Evolutionary conservation across 2,797 vertebrate species (phyloP), one percentile per base, ranked within the genome.

Genomic region (Sebastolobus alascanus): DNA sequence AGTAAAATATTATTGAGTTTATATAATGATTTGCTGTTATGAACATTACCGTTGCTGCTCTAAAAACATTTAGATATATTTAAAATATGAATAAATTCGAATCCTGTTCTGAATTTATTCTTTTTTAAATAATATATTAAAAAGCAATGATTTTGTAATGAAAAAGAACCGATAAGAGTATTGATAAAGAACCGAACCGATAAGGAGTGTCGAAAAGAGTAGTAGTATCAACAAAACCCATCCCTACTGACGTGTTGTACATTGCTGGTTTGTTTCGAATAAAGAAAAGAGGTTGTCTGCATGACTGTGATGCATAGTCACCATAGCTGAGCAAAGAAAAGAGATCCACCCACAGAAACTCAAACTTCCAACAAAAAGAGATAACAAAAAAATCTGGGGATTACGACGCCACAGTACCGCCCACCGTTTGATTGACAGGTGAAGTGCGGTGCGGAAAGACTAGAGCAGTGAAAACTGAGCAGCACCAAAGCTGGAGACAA

Each of bases 401-500:
- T 70, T 29, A 40, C 10, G 64, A 67, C 1, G 27, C 60, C 33
- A 6, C 10, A 10, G 31, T 8, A 0, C 18, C 25, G 20, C 38
- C 59, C 58, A 4, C 37, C 2, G 43, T 20, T 33, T 68, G 77
- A 86, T 4, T 66, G 79, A 64, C 38, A 60, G 70, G 33, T 31
- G 76, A 55, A 35, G 56, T 20, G 69, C 1, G 0, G 16, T 2
- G 43, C n/a, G 29, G 71, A 68, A 54, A 68, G 12, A 9, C 33
- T 25, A 38, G 29, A 20, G 22, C 55, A 27, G 14, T n/a, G 38
- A 74, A 35, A 33, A 40, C 3, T 0, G 50, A 54, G 50, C 4
- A 46, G 59, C 25, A 18, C 11, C 60, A 55, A 25, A 54, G 14
- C 61, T 4, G 18, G 18, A 69, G n/a, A 55, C 50, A 6, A 18